Evolutionary conservation across 1,140 invertebrate species (phyloP).

Genomic region (Brachionus manjavacas): DNA sequence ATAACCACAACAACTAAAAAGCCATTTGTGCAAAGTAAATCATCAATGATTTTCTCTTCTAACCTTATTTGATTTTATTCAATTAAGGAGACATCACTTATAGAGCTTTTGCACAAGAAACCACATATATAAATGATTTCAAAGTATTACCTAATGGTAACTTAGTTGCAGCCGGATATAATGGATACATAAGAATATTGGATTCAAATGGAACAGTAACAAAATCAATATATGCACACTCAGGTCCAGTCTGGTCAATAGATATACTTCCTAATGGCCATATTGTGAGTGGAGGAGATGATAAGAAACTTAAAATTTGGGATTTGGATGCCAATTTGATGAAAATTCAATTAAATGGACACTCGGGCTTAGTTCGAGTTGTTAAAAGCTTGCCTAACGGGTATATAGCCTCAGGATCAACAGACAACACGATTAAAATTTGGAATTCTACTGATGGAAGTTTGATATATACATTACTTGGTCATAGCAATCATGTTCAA

Average conservation of each 20-base stretch:
- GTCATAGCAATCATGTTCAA: neutral
- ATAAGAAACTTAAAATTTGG: neutral
- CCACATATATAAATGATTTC: neutral
- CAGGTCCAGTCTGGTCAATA: neutral
- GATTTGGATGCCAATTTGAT: neutral
- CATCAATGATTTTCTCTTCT: neutral
- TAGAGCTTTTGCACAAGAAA: neutral
- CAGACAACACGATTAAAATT: constrained; percentile 5
- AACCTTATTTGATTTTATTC: neutral
- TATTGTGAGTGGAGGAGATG: neutral
- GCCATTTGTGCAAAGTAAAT: neutral
- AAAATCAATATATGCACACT: neutral
- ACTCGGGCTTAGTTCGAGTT: neutral
- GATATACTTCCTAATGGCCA: neutral
- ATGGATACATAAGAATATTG: neutral
- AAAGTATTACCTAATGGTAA: neutral
- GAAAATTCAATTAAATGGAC: neutral
- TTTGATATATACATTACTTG: neutral
- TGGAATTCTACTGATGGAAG: neutral
- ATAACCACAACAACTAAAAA: neutral
- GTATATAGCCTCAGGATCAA: neutral
- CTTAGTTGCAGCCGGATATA: neutral
- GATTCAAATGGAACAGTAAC: neutral
- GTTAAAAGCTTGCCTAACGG: neutral
- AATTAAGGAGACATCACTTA: neutral